Percentiles rank a stretch among this genome's conserved stretches.
phyloP scores from a whole-genome alignment of 2,797 vertebrate species.

The Staurois parvus region DNA sequence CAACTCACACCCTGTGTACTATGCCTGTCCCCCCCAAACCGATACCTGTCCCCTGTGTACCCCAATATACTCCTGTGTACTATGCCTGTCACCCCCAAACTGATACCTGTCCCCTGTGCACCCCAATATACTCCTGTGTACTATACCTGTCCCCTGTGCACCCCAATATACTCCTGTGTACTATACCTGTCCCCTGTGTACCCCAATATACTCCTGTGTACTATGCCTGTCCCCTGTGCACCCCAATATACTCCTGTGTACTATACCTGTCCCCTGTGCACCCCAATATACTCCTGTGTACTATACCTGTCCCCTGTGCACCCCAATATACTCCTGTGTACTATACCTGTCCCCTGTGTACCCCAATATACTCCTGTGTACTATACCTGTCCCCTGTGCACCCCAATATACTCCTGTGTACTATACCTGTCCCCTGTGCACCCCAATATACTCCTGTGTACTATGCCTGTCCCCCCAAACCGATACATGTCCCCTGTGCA shows the following conservation, averaged over 20 bases:
- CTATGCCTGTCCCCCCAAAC: background rate
- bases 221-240: no score
- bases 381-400: background rate
- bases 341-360: no score
- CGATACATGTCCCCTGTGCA: no score
- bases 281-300: background rate
- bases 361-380: no score
- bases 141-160: background rate
- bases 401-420: background rate
- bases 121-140: background rate
- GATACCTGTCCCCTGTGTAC: no score
- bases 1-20: no score
- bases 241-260: background rate
- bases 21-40: background rate
- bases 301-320: no score
- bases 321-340: background rate
- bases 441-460: background rate
- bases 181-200: no score
- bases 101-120: background rate
- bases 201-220: background rate
- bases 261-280: background rate
- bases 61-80: no score
- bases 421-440: background rate
- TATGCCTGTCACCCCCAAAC: background rate
- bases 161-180: background rate